These are phyloP conservation scores for Trichopoda pennipes DNA, from an alignment of 2,888 invertebrate genomes.

Conservation along the genomic window DNA sequence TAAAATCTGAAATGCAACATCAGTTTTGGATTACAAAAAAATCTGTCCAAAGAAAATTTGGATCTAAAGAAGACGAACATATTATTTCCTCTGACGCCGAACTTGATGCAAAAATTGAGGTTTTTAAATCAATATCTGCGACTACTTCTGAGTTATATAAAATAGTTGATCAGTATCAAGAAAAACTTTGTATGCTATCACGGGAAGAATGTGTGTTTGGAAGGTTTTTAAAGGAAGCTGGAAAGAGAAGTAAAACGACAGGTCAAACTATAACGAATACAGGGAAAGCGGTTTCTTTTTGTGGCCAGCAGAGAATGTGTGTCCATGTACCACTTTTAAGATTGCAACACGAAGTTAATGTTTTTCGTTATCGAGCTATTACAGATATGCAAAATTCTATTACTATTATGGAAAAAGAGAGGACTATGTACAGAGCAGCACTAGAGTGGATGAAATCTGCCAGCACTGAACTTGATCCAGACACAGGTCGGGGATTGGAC, in stretches of 20 bases:
- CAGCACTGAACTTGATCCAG: slow-evolving; percentile 97
- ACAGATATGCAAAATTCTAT: slow-evolving; percentile 85
- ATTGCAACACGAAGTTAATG: slow-evolving; percentile 97
- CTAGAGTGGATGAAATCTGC: slow-evolving; percentile 99
- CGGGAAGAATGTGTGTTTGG: slow-evolving; percentile 98
- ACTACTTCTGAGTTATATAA: slow-evolving; percentile 93
- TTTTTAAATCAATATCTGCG: slow-evolving; percentile 95
- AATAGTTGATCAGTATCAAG: slow-evolving; percentile 96
- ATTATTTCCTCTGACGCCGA: slow-evolving; percentile 97
- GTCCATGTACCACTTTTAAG: slow-evolving; percentile 92
- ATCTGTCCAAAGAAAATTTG: slow-evolving; percentile 94
- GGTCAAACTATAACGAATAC: slow-evolving; percentile 90
- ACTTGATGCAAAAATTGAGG: slow-evolving; percentile 91
- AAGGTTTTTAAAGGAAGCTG: slow-evolving; percentile 95
- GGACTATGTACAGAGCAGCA: slow-evolving; percentile 97
- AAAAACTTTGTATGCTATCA: slow-evolving; percentile 93
- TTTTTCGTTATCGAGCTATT: slow-evolving; percentile 96
- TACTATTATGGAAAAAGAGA: slow-evolving; percentile 95
- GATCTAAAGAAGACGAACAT: slow-evolving; percentile 98
- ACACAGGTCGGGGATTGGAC: slow-evolving; percentile 96
- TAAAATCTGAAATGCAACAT: slow-evolving; percentile 89
- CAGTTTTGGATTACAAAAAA: slow-evolving; percentile 99
- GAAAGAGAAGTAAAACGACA: slow-evolving; percentile 93
- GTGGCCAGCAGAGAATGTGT: slow-evolving; percentile 95
- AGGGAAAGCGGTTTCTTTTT: slow-evolving; percentile 93